Evolutionary conservation across 2,797 vertebrate species (phyloP).

Genomic region (Thalassophryne amazonica): DNA sequence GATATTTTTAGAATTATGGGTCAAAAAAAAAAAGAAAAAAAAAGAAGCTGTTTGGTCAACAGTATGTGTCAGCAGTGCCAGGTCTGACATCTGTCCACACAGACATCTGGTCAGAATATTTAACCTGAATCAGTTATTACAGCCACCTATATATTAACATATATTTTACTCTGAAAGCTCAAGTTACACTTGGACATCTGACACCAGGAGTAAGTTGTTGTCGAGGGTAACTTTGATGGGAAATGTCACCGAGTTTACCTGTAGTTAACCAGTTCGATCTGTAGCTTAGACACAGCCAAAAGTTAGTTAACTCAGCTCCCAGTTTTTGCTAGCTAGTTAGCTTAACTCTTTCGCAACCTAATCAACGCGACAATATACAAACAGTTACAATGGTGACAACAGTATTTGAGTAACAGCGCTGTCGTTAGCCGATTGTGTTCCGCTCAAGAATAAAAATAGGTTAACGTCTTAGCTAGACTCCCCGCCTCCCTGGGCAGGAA

Average conservation of each 20-base stretch:
- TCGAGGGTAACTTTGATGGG: not conserved
- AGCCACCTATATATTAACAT: no score
- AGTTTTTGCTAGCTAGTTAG: conserved; percentile 41
- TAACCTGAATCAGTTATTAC: not conserved
- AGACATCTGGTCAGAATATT: not conserved
- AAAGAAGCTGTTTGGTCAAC: conserved; percentile 61
- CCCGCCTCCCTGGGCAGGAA: conserved; percentile 69
- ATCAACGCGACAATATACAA: conserved; percentile 2
- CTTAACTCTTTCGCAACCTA: conserved; percentile 3
- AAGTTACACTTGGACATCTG: conserved; percentile 34
- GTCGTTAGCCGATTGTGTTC: conserved; percentile 6
- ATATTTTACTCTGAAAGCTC: conserved; percentile 41
- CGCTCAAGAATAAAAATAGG: conserved; percentile 39
- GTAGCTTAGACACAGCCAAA: conserved; percentile 29
- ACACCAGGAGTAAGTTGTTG: conserved; percentile 10
- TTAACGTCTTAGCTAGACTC: conserved; percentile 66
- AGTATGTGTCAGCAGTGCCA: conserved; percentile 16
- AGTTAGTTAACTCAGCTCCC: conserved; percentile 63
- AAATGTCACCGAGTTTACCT: not conserved
- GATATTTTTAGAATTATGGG: conserved; percentile 77
- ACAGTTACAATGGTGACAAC: not conserved
- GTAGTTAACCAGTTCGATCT: not conserved
- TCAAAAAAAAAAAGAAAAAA: conserved; percentile 38
- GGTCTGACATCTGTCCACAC: conserved; percentile 5
- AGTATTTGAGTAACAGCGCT: not conserved